Evolutionary conservation across 2,888 invertebrate genomes (phyloP).

Genomic region (Heliconius erato): DNA sequence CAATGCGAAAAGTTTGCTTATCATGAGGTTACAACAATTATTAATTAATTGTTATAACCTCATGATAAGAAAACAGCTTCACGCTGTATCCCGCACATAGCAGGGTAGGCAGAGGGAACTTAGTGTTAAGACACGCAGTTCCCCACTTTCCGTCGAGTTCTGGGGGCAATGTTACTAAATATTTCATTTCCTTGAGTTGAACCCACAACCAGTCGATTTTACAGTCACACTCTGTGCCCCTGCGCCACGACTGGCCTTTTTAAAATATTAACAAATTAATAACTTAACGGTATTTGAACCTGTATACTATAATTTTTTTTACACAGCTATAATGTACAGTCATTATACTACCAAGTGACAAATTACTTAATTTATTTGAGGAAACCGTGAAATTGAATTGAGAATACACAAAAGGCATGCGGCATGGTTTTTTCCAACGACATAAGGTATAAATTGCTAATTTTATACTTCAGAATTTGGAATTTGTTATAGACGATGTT

Average conservation of each 20-base stretch:
- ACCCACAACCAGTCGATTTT: too few species aligned
- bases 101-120: too few species aligned
- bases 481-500: background rate
- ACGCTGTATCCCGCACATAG: too few species aligned
- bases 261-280: background rate
- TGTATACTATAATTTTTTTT: background rate
- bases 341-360: background rate
- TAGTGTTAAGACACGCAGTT: too few species aligned
- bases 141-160: too few species aligned
- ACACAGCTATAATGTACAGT: background rate
- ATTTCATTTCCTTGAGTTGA: too few species aligned
- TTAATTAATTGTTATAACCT: too few species aligned
- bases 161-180: too few species aligned
- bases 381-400: slow-evolving; percentile 15
- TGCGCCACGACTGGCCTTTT: too few species aligned
- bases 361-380: slow-evolving; percentile 16
- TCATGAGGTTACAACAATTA: background rate
- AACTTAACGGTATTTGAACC: background rate
- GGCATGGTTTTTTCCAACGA: background rate
- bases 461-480: background rate
- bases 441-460: background rate
- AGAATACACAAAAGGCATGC: background rate
- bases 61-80: too few species aligned
- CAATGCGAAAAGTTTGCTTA: background rate
- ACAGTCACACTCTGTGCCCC: too few species aligned